Evolutionary conservation across 1,140 invertebrate genomes (phyloP), one percentile per base, ranked within the genome.

Genomic region (Drosophila grimshawi): DNA sequence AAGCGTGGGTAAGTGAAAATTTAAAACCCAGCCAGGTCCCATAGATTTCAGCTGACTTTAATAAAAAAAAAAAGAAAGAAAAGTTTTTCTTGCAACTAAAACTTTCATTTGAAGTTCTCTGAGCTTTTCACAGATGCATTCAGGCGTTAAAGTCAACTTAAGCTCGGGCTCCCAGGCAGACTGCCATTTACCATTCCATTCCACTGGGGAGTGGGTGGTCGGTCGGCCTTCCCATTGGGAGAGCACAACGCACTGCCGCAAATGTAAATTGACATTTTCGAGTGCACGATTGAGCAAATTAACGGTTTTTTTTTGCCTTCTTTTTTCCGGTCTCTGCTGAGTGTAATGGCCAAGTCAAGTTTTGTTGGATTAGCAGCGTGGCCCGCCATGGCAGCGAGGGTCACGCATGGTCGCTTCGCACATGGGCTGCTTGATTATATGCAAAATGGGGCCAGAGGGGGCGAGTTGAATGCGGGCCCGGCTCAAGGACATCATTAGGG

Each of bases 251-350:
- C 72, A 19, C 64, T 61, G 75, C 81, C 86, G 86, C 81, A 88
- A 88, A 88, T 90, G 85, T 88, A 88, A 88, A 88, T 88, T 88
- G 85, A 88, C 85, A 88, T 88, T 90, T 88, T 88, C 85, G 85
- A 90, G 85, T 90, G 85, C 85, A 88, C 85, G 85, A 88, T 88
- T 88, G 85, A 88, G 85, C 86, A 88, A 88, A 88, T 90, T 80
- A 88, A 88, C 76, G 76, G 37, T 89, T 80, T 83, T 82, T 55
- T 32, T 41, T 45, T 55, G 48, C 5, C 37, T 46, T 37, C n/a
- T 29, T 52, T 7, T 55, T 33, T 41, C 35, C 64, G 56, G 52
- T 11, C 70, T 46, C 43, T 46, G 33, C 56, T 79, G 39, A 80
- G 76, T 74, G 80, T 86, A 88, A 88, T 88, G 73, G 62, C 61